These are phyloP conservation scores for Hanleya hanleyi DNA, from an alignment of 2,888 invertebrate species.

Conservation along the genomic window DNA sequence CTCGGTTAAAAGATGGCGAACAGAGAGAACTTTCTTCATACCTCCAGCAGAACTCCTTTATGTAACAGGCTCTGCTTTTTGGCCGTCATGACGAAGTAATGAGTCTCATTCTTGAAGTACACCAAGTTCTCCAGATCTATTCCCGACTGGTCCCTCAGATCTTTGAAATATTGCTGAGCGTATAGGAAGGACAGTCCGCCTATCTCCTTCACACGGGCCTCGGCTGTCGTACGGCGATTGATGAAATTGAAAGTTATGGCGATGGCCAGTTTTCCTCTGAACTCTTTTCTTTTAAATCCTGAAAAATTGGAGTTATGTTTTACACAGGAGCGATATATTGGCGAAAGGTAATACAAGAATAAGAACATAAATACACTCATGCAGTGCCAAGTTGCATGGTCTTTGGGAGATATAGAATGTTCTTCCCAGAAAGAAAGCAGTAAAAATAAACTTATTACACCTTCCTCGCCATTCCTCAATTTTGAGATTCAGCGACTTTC, in stretches of 20 bases:
- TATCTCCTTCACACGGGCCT: slow-evolving; percentile 93
- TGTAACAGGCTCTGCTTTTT: slow-evolving; percentile 93
- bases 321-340: no score
- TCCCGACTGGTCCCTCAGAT: slow-evolving; percentile 87
- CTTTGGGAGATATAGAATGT: no score
- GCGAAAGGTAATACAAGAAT: no score
- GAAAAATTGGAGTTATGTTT: neutral
- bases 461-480: no score
- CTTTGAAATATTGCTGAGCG: slow-evolving; percentile 94
- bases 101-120: slow-evolving; percentile 98
- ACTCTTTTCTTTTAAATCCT: slow-evolving; percentile 93
- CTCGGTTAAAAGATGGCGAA: no score
- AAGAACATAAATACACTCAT: no score
- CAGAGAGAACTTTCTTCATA: slow-evolving; percentile 74
- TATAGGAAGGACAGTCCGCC: slow-evolving; percentile 97
- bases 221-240: slow-evolving; percentile 91
- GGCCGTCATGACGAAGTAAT: slow-evolving; percentile 99
- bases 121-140: slow-evolving; percentile 98
- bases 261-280: slow-evolving; percentile 95
- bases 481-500: no score
- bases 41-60: slow-evolving; percentile 90
- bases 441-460: no score
- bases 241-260: slow-evolving; percentile 99
- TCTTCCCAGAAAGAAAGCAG: no score
- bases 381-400: no score